Conservation (phyloP, 2,113 vertebrate genomes). For the Eonycteris spelaea region DNA sequence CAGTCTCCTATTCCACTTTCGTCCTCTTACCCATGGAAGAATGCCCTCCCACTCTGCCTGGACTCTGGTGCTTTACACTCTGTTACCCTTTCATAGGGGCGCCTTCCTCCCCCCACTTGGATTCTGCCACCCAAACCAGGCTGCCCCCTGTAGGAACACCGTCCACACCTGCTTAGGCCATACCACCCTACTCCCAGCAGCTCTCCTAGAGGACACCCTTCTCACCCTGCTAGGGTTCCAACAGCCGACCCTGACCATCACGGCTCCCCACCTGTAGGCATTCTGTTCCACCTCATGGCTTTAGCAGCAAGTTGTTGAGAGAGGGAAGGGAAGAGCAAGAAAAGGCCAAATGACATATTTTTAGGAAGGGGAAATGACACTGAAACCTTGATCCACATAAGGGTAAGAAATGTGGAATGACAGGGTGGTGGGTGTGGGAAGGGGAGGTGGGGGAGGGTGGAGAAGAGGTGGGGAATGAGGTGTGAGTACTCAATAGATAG, state of each 20-base stretch:
- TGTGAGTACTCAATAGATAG: background rate
- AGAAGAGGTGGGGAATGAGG: background rate
- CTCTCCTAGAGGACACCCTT: background rate
- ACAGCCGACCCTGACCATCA: background rate
- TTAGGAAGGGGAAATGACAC: constrained; percentile 47
- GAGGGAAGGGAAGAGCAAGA: background rate
- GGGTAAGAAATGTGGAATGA: background rate
- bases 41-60: background rate
- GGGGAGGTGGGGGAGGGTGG: background rate
- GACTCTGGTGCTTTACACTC: background rate
- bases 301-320: background rate
- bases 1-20: background rate
- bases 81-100: background rate
- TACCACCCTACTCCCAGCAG: background rate
- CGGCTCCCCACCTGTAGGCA: background rate
- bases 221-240: background rate
- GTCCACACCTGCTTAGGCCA: background rate
- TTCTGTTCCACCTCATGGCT: background rate
- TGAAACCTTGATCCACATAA: background rate
- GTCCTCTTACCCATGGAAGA: background rate
- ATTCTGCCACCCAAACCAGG: background rate
- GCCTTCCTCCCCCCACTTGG: background rate
- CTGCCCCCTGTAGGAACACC: background rate
- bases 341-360: constrained; percentile 5
- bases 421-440: background rate